Base-by-base conservation (phyloP, 2,113 vertebrate genomes). In the Pithys albifrons region DNA sequence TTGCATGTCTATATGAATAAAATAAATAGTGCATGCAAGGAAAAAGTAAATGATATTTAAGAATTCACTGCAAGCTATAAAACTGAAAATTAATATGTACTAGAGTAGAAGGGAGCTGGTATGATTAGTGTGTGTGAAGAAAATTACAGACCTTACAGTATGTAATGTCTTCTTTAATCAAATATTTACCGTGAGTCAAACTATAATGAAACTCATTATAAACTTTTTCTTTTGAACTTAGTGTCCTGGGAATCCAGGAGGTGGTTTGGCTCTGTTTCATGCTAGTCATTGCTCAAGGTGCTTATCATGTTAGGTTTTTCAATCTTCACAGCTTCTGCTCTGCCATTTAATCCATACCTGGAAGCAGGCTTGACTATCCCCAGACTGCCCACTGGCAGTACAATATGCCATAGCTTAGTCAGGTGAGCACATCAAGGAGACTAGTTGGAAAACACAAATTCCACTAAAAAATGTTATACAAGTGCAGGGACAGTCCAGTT, bases 1-100 rank as follows among this genome's bases (percentile, higher is more conserved):
- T 70, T 82, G 62, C 46, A 79, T 92, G 19, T 65, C 67, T 84
- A 19, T 69, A 55, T 46, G 48, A 95, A 86, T 91, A 87, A 94
- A 96, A 92, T 49, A 91, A 86, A 72, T 70, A 93, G 33, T 67
- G 39, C 0, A 0, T 92, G 69, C 41, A 33, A 94, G 58, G 46
- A 84, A 89, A 69, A 94, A 87, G 74, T 87, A 93, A 93, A 91
- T 75, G 19, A 62, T 96, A 88, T 71, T 91, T 95, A 89, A 85
- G 76, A 91, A 93, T 78, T 93, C 61, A 64, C 79, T 81, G 69
- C 96, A 96, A 79, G 67, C 69, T 81, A 62, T 67, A 84, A 95
- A 95, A 48, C 74, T 49, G 62, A 95, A 95, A 93, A 91, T 95
- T 85, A 91, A 65, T 79, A 76, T 0, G 4, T 81, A 46, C 46